Percentiles rank a stretch among this genome's conserved stretches.
These are phyloP conservation scores for Trichogramma dendrolimi DNA, from an alignment of 2,888 invertebrate genomes.

Conservation along the genomic window DNA sequence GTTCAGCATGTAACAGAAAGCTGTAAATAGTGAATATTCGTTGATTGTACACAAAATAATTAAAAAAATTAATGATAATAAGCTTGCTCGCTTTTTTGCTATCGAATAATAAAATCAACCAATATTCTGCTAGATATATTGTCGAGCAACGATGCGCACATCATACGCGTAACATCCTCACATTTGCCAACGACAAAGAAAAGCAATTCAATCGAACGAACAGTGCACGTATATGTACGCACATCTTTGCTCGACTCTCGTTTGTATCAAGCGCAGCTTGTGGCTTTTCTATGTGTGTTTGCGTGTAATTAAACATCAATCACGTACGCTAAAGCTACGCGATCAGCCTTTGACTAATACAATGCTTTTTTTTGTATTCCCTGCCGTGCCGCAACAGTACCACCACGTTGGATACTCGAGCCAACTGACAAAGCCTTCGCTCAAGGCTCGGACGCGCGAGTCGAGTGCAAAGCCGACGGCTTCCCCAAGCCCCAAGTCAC, in stretches of 20 bases:
- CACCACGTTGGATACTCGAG: conserved; percentile 92
- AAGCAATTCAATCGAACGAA: conserved; percentile 10
- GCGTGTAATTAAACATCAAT: no score
- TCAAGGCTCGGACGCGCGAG: conserved; percentile 88
- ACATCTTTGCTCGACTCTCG: conserved; percentile 11
- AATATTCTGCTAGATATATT: no score
- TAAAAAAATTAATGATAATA: no score
- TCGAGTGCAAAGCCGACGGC: conserved; percentile 94
- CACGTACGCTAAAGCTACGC: conserved; percentile 5
- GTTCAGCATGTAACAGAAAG: no score
- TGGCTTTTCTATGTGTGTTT: not conserved
- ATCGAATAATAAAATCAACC: no score
- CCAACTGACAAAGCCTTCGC: conserved; percentile 94
- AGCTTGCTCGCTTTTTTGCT: no score
- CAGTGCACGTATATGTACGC: conserved; percentile 23
- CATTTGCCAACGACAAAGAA: conserved; percentile 1
- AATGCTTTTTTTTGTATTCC: conserved; percentile 13
- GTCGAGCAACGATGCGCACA: no score
- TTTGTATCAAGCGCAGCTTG: not conserved
- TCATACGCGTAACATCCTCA: no score
- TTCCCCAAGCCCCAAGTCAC: conserved; percentile 91
- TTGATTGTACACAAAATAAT: no score
- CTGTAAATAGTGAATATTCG: no score
- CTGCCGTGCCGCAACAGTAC: conserved; percentile 62
- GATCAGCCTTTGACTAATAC: conserved; percentile 21